phyloP scores from a whole-genome alignment of 2,888 invertebrate genomes.

The Agriopis marginaria region DNA sequence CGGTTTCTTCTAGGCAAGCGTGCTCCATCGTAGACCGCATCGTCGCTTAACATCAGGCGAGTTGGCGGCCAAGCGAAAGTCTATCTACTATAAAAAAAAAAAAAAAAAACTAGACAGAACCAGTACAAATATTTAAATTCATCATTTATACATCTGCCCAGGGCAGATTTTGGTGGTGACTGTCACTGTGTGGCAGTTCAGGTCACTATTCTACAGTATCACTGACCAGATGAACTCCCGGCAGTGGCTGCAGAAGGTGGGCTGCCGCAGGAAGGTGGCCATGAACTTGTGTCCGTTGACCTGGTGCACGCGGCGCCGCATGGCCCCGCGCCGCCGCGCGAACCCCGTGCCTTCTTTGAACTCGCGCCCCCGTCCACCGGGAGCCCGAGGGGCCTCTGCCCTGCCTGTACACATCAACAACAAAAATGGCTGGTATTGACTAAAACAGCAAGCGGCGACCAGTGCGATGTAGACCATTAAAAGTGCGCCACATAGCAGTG shows the following conservation, averaged over 20 bases:
- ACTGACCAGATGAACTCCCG: conserved; percentile 99
- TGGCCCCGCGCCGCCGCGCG: conserved; percentile 98
- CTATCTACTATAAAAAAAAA: too few species aligned
- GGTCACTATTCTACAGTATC: too few species aligned
- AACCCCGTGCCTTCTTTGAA: conserved; percentile 99
- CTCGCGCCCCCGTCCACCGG: conserved; percentile 86
- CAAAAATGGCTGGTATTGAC: conserved; percentile 4
- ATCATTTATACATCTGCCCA: too few species aligned
- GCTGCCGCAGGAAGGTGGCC: conserved; percentile 99
- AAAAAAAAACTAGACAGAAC: too few species aligned
- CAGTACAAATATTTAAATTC: too few species aligned
- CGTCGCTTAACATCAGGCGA: too few species aligned
- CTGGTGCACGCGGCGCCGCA: conserved; percentile 99
- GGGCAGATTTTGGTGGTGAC: too few species aligned
- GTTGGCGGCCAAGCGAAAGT: too few species aligned
- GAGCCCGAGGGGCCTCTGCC: conserved; percentile 48
- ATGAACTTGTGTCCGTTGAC: conserved; percentile 99
- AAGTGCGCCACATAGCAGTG: not conserved
- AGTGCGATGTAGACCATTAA: too few species aligned
- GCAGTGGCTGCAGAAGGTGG: conserved; percentile 99
- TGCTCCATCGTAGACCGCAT: too few species aligned
- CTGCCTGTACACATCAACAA: conserved; percentile 39
- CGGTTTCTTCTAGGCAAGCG: too few species aligned
- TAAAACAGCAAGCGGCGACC: not conserved
- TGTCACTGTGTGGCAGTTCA: too few species aligned